Conservation (phyloP, 2,888 invertebrate genomes). For the Cenopis cana region DNA sequence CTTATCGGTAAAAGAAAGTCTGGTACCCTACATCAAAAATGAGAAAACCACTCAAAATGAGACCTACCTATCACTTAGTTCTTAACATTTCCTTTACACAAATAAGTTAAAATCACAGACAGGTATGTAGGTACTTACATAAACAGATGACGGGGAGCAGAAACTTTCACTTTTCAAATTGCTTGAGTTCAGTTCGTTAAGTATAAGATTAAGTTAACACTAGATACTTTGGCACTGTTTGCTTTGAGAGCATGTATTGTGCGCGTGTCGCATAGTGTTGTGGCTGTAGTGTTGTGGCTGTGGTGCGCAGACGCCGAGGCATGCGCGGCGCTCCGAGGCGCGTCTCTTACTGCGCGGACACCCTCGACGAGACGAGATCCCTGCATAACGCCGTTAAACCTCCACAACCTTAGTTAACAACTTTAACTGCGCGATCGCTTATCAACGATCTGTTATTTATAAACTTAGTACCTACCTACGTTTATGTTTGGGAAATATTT, state of each 20-base stretch:
- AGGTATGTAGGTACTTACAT: conserved; percentile 68
- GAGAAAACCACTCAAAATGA: no score
- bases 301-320: conserved; percentile 56
- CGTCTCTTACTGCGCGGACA: conserved; percentile 68
- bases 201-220: conserved; percentile 56
- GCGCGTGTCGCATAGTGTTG: conserved; percentile 39
- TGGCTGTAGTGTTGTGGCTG: conserved; percentile 48
- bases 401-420: conserved; percentile 14
- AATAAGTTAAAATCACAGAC: conserved; percentile 53
- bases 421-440: conserved; percentile 15
- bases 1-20: not conserved
- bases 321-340: conserved; percentile 75
- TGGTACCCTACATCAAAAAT: no score
- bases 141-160: conserved; percentile 54
- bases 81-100: conserved; percentile 22
- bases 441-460: conserved; percentile 7
- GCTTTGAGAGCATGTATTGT: conserved; percentile 48
- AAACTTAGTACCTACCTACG: not conserved
- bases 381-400: conserved; percentile 46
- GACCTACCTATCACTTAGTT: not conserved
- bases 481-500: not conserved
- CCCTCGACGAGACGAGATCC: conserved; percentile 60
- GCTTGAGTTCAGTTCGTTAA: conserved; percentile 44
- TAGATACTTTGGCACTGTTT: conserved; percentile 64
- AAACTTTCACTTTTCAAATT: conserved; percentile 63